These are phyloP conservation scores for Ispidina picta DNA, from an alignment of 2,797 vertebrate species.

Conservation along the genomic window DNA sequence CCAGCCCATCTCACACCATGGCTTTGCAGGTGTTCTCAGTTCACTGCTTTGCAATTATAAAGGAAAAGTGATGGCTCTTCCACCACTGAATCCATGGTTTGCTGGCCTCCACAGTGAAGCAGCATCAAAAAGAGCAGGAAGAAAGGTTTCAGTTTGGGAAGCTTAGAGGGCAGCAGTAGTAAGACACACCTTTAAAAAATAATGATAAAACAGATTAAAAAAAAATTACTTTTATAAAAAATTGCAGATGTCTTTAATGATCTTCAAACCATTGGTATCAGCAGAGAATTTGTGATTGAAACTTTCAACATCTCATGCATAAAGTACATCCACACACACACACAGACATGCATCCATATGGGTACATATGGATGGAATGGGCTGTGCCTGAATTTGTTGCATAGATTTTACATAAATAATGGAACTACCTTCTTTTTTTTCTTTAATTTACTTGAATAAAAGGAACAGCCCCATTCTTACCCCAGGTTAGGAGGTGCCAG, in stretches of 20 bases:
- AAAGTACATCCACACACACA: rapidly evolving
- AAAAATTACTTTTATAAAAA: background rate
- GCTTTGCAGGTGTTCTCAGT: background rate
- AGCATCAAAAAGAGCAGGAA: background rate
- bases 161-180: background rate
- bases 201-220: background rate
- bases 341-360: background rate
- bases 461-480: background rate
- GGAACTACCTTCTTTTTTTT: background rate
- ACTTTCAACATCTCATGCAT: background rate
- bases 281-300: background rate
- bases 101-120: background rate
- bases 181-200: background rate
- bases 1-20: background rate
- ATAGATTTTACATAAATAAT: background rate
- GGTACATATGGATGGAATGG: background rate
- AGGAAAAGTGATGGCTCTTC: background rate
- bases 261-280: background rate
- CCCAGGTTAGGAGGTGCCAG: background rate
- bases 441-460: background rate
- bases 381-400: background rate
- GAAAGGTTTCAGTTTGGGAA: background rate
- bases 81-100: background rate
- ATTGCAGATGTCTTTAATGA: background rate
- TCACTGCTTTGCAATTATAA: background rate